These are phyloP conservation scores for Pristiophorus japonicus DNA, from an alignment of 2,113 vertebrate species.

Conservation along the genomic window DNA sequence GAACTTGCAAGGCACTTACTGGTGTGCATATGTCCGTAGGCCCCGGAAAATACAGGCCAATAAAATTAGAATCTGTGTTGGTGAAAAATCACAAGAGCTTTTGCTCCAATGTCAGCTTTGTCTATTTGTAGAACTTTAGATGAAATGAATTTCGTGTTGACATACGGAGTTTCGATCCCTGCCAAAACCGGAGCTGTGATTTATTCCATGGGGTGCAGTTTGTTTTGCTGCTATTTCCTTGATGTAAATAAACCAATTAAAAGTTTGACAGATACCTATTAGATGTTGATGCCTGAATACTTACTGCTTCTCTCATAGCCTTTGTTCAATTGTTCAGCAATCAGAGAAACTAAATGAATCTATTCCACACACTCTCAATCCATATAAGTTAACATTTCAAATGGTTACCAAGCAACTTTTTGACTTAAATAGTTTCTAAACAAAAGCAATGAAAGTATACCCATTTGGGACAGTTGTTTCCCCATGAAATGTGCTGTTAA, in stretches of 20 bases:
- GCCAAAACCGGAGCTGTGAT: background rate
- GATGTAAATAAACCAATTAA: background rate
- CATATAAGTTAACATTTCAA: too few relatives aligned
- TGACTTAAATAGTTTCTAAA: too few relatives aligned
- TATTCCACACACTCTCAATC: too few relatives aligned
- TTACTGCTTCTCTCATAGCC: background rate
- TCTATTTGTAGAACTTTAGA: background rate
- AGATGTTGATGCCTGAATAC: background rate
- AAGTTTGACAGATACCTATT: background rate
- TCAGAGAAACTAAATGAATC: too few relatives aligned
- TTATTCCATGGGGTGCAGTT: background rate
- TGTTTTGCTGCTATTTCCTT: background rate
- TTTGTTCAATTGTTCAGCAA: background rate
- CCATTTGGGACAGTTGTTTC: too few relatives aligned
- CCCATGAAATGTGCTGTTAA: too few relatives aligned
- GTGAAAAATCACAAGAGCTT: background rate
- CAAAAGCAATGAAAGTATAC: too few relatives aligned
- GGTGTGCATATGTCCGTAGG: too few relatives aligned
- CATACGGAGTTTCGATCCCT: background rate
- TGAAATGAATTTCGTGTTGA: background rate
- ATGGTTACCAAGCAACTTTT: too few relatives aligned
- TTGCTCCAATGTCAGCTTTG: background rate
- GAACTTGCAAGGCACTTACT: too few relatives aligned
- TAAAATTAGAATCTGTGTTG: background rate
- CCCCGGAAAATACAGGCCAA: too few relatives aligned